Evolutionary conservation across 2,888 invertebrate genomes (phyloP).

Genomic region (Zonitis immaculata): DNA sequence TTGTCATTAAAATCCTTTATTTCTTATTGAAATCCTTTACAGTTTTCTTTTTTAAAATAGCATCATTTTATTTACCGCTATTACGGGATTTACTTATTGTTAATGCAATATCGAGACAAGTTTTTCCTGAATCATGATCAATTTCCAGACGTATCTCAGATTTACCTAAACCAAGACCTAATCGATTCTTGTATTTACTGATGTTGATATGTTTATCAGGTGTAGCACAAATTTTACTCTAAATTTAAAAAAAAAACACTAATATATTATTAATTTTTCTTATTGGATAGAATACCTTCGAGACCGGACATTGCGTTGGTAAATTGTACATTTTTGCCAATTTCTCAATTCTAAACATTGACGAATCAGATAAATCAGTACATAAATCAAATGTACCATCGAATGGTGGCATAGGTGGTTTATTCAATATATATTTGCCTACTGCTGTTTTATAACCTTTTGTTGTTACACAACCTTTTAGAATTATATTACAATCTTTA

Average conservation of each 20-base stretch:
- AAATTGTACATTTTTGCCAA: constrained; percentile 41
- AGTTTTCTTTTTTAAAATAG: too few species aligned
- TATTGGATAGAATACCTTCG: constrained; percentile 31
- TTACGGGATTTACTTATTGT: constrained; percentile 21
- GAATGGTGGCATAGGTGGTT: constrained; percentile 46
- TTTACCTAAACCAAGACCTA: constrained; percentile 47
- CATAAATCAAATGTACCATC: constrained; percentile 50
- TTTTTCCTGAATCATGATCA: constrained; percentile 48
- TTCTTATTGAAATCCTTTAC: not conserved
- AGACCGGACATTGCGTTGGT: constrained; percentile 46
- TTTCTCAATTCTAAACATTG: constrained; percentile 30
- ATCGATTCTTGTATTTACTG: constrained; percentile 47
- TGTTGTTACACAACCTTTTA: constrained; percentile 45
- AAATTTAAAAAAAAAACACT: constrained; percentile 12
- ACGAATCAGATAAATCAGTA: constrained; percentile 34
- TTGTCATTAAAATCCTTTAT: not conserved
- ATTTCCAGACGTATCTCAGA: constrained; percentile 42
- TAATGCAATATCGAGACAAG: constrained; percentile 23
- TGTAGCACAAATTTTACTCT: constrained; percentile 43
- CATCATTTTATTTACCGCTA: constrained; percentile 10
- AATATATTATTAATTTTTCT: not conserved
- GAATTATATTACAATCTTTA: constrained; percentile 49
- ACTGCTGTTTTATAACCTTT: constrained; percentile 46
- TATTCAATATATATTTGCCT: constrained; percentile 44
- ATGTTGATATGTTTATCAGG: constrained; percentile 43